phyloP scores from a whole-genome alignment of 2,888 invertebrate genomes.

The Philhelius pedissequus region DNA sequence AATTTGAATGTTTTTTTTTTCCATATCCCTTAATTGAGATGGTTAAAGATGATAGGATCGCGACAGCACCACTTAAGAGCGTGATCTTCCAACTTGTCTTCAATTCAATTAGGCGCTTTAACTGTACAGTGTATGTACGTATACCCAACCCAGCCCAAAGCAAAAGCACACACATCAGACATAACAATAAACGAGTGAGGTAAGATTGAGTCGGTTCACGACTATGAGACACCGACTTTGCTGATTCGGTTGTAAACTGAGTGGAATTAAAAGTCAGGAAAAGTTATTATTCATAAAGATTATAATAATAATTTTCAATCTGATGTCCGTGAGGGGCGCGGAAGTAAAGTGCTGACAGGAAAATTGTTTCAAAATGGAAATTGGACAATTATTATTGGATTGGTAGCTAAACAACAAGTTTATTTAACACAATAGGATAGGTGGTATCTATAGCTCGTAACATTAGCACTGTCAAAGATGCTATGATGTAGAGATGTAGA shows the following conservation, averaged over 20 bases:
- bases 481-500: too few relatives aligned
- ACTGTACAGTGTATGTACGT: not conserved
- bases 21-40: constrained; percentile 38
- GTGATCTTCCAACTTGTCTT: constrained; percentile 31
- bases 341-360: not conserved
- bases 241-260: not conserved
- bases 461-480: too few relatives aligned
- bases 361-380: not conserved
- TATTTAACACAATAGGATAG: too few relatives aligned
- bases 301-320: not conserved
- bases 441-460: too few relatives aligned
- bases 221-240: not conserved
- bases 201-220: not conserved
- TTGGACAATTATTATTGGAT: not conserved
- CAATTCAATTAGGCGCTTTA: constrained; percentile 17
- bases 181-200: not conserved
- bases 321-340: not conserved
- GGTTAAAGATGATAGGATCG: constrained; percentile 12
- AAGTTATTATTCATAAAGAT: not conserved
- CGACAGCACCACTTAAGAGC: constrained; percentile 19
- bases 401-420: not conserved
- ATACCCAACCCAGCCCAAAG: not conserved
- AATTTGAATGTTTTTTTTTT: not conserved
- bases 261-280: not conserved
- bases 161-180: not conserved